Conservation (phyloP, 2,888 invertebrate genomes). For the Podotricha telesiphe region DNA sequence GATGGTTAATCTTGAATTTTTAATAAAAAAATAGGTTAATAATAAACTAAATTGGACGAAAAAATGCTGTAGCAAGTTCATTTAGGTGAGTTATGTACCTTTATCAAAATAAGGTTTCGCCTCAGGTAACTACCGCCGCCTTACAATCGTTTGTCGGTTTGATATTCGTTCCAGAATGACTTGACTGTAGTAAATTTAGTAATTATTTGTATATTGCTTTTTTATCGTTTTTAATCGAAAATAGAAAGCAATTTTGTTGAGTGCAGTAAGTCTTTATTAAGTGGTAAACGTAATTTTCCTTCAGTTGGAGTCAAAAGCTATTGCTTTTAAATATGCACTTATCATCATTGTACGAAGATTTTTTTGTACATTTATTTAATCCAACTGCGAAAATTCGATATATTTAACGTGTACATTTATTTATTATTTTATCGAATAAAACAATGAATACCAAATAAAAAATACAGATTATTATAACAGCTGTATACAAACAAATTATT, state of each 20-base stretch:
- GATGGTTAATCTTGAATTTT: conserved; percentile 2
- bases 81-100: conserved; percentile 26
- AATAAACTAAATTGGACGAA: conserved; percentile 1
- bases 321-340: too few species aligned
- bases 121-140: conserved; percentile 36
- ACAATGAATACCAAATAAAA: too few species aligned
- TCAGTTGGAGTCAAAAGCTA: too few species aligned
- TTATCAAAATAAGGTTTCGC: conserved; percentile 42
- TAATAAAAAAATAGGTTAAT: conserved; percentile 5
- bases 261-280: too few species aligned
- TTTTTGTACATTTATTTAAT: too few species aligned
- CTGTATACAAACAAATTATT: not conserved
- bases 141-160: not conserved
- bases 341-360: too few species aligned
- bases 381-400: too few species aligned
- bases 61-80: conserved; percentile 21
- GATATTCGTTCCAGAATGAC: not conserved
- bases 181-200: not conserved
- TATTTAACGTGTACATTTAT: too few species aligned
- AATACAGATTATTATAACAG: not conserved
- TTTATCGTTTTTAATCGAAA: not conserved
- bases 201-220: not conserved
- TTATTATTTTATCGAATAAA: too few species aligned
- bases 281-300: too few species aligned
- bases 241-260: not conserved